Percentiles rank a stretch among this genome's conserved stretches.
Evolutionary conservation across 2,113 vertebrate genomes (phyloP).

Genomic region (Nannobrachium achirus): DNA sequence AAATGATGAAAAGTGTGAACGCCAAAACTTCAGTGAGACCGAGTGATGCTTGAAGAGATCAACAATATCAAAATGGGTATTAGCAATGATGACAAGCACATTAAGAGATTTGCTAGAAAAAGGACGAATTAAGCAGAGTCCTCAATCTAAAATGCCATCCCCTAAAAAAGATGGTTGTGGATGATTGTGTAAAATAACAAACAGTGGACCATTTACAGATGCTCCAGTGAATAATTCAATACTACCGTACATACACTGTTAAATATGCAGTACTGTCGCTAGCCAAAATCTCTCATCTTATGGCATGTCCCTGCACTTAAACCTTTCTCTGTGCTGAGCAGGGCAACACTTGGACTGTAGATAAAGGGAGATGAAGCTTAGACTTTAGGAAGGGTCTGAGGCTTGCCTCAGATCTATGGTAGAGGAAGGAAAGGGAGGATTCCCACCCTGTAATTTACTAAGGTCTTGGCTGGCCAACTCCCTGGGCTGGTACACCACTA

Average conservation of each 20-base stretch:
- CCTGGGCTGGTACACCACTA: constrained; percentile 46
- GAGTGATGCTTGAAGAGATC: no score
- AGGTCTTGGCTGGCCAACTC: constrained; percentile 58
- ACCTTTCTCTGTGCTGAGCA: constrained; percentile 39
- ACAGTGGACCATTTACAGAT: constrained; percentile 70
- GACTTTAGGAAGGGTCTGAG: constrained; percentile 49
- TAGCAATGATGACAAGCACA: no score
- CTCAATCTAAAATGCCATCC: no score
- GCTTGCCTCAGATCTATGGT: constrained; percentile 49
- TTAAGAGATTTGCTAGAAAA: no score
- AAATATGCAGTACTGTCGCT: constrained; percentile 65
- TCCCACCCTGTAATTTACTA: constrained; percentile 69
- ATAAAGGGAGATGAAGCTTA: constrained; percentile 20
- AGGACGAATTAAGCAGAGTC: no score
- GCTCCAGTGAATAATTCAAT: constrained; percentile 70
- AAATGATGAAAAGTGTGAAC: no score
- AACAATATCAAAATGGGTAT: no score
- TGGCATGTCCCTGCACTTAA: constrained; percentile 59
- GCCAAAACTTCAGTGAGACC: no score
- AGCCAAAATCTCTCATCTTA: constrained; percentile 62
- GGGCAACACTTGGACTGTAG: constrained; percentile 48
- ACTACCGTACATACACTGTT: constrained; percentile 66
- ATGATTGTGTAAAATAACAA: constrained; percentile 58
- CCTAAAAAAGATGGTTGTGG: no score
- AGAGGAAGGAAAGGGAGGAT: constrained; percentile 43